These are phyloP conservation scores for Zoanthus sansibaricus DNA, from an alignment of 92 coral and sea anemone genomes.

Conservation along the genomic window DNA sequence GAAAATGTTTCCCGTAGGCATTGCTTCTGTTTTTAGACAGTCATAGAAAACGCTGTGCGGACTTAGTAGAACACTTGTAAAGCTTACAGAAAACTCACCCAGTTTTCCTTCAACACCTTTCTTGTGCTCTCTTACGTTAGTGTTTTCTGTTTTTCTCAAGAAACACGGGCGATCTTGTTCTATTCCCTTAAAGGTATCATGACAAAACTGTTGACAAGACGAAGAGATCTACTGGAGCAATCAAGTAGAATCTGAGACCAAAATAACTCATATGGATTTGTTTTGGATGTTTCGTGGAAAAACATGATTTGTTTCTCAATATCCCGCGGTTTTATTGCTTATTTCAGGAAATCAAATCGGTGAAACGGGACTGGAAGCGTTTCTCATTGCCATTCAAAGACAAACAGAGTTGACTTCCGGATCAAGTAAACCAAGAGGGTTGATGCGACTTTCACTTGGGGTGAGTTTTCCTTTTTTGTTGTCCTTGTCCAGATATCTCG, in stretches of 20 bases:
- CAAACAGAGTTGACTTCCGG: slow-evolving; percentile 80
- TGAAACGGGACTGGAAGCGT: slow-evolving; percentile 91
- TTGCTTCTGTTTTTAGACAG: too few relatives aligned
- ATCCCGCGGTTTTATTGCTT: background rate
- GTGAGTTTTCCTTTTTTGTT: slow-evolving; percentile 50
- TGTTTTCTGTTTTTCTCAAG: too few relatives aligned
- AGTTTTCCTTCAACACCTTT: too few relatives aligned
- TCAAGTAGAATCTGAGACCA: background rate
- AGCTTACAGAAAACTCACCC: too few relatives aligned
- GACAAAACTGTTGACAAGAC: too few relatives aligned
- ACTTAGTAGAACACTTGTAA: too few relatives aligned
- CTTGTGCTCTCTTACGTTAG: too few relatives aligned
- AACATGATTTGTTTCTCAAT: background rate
- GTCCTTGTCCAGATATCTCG: background rate
- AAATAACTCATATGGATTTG: background rate
- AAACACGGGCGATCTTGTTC: too few relatives aligned
- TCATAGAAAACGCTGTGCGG: too few relatives aligned
- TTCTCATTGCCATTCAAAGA: slow-evolving; percentile 90
- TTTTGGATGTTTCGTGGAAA: background rate
- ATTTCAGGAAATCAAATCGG: slow-evolving; percentile 87
- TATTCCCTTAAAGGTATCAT: too few relatives aligned
- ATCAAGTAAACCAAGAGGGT: slow-evolving; percentile 79
- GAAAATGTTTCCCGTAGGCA: too few relatives aligned
- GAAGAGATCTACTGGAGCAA: too few relatives aligned
- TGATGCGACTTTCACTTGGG: slow-evolving; percentile 85